A percentile compares a stretch with the other conserved stretches of the same genome.
phyloP scores from a whole-genome alignment of 2,888 invertebrate genomes.

The Lasioglossum figueresi region DNA sequence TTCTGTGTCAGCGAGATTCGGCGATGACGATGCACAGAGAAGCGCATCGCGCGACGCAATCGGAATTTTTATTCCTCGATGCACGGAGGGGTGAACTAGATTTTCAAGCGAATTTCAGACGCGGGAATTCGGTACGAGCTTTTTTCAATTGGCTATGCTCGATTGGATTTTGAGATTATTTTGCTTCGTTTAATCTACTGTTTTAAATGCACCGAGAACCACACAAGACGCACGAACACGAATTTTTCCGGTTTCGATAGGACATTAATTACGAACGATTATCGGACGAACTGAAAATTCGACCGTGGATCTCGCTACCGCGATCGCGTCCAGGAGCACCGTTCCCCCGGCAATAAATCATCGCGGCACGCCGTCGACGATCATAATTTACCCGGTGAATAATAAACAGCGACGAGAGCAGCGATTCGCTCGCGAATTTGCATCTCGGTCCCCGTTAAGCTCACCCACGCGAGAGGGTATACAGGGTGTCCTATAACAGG shows the following conservation, averaged over 20 bases:
- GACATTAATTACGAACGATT: not conserved
- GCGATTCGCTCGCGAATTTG: constrained; percentile 53
- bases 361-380: constrained; percentile 35
- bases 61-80: not conserved
- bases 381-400: constrained; percentile 49
- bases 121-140: not conserved
- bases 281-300: constrained; percentile 17
- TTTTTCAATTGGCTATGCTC: not conserved
- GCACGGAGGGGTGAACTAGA: not conserved
- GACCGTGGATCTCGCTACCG: constrained; percentile 6
- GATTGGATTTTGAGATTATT: not conserved
- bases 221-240: no score
- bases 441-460: constrained; percentile 46
- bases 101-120: not conserved
- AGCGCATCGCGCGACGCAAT: not conserved
- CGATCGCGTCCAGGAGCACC: constrained; percentile 37
- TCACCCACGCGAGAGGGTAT: constrained; percentile 46
- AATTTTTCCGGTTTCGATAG: not conserved
- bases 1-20: not conserved
- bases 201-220: no score
- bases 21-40: not conserved
- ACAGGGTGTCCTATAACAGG: not conserved
- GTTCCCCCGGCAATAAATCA: constrained; percentile 45
- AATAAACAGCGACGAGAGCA: constrained; percentile 41
- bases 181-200: not conserved